A percentile compares a stretch with the other conserved stretches of the same genome.
Evolutionary conservation across 2,888 invertebrate species (phyloP).

Genomic region (Leistus spinibarbis): DNA sequence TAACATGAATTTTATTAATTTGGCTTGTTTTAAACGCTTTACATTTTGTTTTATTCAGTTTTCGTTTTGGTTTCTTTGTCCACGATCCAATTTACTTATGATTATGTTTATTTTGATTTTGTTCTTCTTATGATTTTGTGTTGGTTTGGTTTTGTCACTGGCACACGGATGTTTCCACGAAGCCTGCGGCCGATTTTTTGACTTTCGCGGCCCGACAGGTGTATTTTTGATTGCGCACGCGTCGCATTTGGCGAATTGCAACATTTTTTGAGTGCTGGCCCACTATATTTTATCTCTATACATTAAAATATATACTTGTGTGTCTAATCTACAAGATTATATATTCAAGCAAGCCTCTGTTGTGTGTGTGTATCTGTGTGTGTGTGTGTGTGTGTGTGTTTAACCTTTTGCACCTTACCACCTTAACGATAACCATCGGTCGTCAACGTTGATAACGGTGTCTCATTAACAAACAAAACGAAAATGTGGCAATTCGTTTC

Average conservation of each 20-base stretch:
- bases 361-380: background rate
- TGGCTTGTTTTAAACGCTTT: constrained; percentile 18
- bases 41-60: constrained; percentile 7
- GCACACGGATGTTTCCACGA: constrained; percentile 22
- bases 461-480: constrained; percentile 38
- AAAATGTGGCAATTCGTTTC: constrained; percentile 38
- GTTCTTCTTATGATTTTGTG: background rate
- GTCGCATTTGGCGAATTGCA: constrained; percentile 18
- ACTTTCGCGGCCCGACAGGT: constrained; percentile 9
- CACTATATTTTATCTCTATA: background rate
- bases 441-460: constrained; percentile 28
- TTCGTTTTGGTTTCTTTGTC: background rate
- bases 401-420: constrained; percentile 30
- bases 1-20: constrained; percentile 31
- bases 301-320: background rate
- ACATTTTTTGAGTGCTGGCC: constrained; percentile 34
- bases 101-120: too few species aligned
- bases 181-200: constrained; percentile 35
- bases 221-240: constrained; percentile 27
- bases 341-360: constrained; percentile 4
- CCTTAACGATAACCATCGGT: constrained; percentile 23
- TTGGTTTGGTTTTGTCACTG: constrained; percentile 24
- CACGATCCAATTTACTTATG: background rate
- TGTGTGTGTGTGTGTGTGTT: background rate
- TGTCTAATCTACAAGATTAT: background rate